phyloP scores from a whole-genome alignment of 2,888 invertebrate genomes.

The Himalopsyche tibetana region DNA sequence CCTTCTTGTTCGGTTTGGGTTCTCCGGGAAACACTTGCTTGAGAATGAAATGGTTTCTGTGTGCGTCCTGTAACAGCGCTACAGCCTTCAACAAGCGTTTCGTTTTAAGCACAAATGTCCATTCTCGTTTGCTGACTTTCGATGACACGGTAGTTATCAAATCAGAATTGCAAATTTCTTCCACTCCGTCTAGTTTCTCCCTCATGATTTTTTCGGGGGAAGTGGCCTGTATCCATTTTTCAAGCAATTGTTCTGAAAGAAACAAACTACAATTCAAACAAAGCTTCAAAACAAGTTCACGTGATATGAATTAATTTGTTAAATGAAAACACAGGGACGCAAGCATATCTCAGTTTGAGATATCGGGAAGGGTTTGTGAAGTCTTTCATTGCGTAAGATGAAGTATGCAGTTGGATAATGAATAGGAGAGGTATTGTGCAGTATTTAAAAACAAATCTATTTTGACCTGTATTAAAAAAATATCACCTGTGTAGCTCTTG shows the following conservation, averaged over 20 bases:
- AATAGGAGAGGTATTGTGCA: slow-evolving; percentile 27
- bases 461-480: slow-evolving; percentile 47
- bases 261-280: not conserved
- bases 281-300: not conserved
- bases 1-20: slow-evolving; percentile 65
- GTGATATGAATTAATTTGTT: not conserved
- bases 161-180: slow-evolving; percentile 78
- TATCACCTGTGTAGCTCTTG: slow-evolving; percentile 71
- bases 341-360: not conserved
- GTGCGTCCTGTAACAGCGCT: slow-evolving; percentile 83
- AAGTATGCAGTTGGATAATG: slow-evolving; percentile 9
- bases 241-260: slow-evolving; percentile 79
- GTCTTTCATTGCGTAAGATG: not conserved
- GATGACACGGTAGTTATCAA: slow-evolving; percentile 79
- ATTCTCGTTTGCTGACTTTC: slow-evolving; percentile 79
- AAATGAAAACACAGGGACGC: slow-evolving; percentile 7
- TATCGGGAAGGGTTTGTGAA: slow-evolving; percentile 5
- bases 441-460: not conserved
- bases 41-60: slow-evolving; percentile 82
- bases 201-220: slow-evolving; percentile 81
- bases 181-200: slow-evolving; percentile 79
- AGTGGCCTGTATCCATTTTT: slow-evolving; percentile 79
- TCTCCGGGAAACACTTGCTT: slow-evolving; percentile 72
- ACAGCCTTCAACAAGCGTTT: slow-evolving; percentile 78
- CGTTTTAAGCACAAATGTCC: slow-evolving; percentile 79